Conservation (phyloP, 2,888 invertebrate genomes). For the Melinopterus prodromus region DNA sequence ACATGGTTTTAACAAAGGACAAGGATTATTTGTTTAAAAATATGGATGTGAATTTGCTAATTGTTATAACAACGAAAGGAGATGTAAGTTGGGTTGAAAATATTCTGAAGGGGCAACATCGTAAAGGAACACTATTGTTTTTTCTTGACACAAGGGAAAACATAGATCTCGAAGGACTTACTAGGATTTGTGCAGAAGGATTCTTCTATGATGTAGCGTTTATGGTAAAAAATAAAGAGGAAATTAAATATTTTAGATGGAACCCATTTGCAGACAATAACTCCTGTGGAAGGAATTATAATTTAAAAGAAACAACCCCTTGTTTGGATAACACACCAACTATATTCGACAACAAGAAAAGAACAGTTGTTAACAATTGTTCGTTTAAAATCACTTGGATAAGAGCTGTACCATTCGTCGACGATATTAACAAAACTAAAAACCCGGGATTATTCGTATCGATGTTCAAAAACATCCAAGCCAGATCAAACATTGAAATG, state of each 20-base stretch:
- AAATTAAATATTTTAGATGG: conserved; percentile 5
- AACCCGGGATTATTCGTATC: conserved; percentile 30
- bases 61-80: neutral
- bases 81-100: neutral
- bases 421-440: neutral
- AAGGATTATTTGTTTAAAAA: neutral
- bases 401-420: conserved; percentile 30
- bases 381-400: conserved; percentile 27
- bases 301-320: neutral
- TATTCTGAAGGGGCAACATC: neutral
- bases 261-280: conserved; percentile 7
- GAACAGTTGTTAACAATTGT: conserved; percentile 16
- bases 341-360: neutral
- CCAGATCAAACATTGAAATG: conserved; percentile 17
- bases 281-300: conserved; percentile 6
- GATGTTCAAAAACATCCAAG: conserved; percentile 27
- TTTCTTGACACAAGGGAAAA: neutral
- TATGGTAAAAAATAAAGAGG: neutral
- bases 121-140: neutral
- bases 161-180: neutral
- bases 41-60: neutral
- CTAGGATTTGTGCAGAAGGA: neutral
- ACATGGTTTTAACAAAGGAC: neutral
- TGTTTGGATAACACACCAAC: neutral
- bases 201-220: conserved; percentile 8